A percentile compares a stretch with the other conserved stretches of the same genome.
phyloP scores from a whole-genome alignment of 2,888 invertebrate genomes.

The Nomada hirtipes region DNA sequence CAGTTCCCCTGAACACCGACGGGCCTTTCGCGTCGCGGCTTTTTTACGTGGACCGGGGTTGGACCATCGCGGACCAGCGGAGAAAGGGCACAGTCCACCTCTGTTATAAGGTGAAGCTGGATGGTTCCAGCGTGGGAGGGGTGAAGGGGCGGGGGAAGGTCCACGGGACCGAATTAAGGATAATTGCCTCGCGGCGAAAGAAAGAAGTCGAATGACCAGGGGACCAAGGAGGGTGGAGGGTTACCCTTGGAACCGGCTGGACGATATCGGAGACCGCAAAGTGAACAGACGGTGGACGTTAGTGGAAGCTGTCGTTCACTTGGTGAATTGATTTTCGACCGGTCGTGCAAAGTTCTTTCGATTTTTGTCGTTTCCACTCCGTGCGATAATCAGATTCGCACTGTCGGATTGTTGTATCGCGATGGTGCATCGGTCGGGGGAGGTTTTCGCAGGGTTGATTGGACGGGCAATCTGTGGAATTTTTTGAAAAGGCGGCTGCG shows the following conservation, averaged over 20 bases:
- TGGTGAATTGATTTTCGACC: conserved; percentile 65
- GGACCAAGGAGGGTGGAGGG: conserved; percentile 23
- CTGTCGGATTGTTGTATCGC: too few relatives aligned
- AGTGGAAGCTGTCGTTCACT: conserved; percentile 58
- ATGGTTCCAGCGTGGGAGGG: neutral
- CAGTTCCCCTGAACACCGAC: conserved; percentile 1
- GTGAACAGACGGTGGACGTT: conserved; percentile 14
- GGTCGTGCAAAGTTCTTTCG: conserved; percentile 11
- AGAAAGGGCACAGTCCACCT: conserved; percentile 3
- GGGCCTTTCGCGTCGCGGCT: conserved; percentile 51
- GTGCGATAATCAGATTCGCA: neutral
- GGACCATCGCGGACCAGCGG: conserved; percentile 16
- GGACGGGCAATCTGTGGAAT: too few relatives aligned
- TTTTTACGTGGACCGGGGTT: conserved; percentile 46
- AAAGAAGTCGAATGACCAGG: conserved; percentile 28
- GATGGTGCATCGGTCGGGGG: too few relatives aligned
- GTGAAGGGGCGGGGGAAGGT: conserved; percentile 21
- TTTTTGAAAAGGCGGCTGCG: too few relatives aligned
- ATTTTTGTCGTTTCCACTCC: conserved; percentile 31
- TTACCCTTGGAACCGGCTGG: conserved; percentile 45
- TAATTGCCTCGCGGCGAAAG: conserved; percentile 74
- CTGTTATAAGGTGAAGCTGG: neutral
- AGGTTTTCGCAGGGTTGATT: too few relatives aligned
- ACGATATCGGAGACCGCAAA: conserved; percentile 56
- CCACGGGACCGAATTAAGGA: conserved; percentile 76